phyloP scores from a whole-genome alignment of 1,140 invertebrate genomes.

The Elysia chlorotica region DNA sequence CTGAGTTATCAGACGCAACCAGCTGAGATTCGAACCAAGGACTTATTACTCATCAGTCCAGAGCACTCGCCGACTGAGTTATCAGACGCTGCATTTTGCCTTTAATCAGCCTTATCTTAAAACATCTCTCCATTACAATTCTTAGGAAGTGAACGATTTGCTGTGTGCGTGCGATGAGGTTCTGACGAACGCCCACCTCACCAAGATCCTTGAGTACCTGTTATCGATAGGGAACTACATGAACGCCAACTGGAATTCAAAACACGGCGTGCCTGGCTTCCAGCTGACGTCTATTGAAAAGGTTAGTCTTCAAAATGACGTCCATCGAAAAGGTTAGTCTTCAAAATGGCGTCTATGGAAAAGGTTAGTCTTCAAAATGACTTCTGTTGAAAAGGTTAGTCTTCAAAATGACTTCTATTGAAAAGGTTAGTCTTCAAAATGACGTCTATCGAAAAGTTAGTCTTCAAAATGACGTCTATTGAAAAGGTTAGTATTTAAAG shows the following conservation, averaged over 20 bases:
- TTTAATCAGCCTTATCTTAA: too few species aligned
- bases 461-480: neutral
- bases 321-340: conserved; percentile 39
- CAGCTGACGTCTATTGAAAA: conserved; percentile 41
- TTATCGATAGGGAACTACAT: conserved; percentile 42
- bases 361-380: conserved; percentile 38
- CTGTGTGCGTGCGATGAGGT: conserved; percentile 34
- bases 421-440: neutral
- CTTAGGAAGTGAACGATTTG: conserved; percentile 35
- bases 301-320: conserved; percentile 35
- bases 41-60: too few species aligned
- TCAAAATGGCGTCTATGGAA: conserved; percentile 39
- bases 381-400: conserved; percentile 41
- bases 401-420: neutral
- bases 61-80: too few species aligned
- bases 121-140: too few species aligned
- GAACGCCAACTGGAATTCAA: conserved; percentile 33
- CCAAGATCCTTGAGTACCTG: conserved; percentile 33
- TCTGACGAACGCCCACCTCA: conserved; percentile 23
- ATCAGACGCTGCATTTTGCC: too few species aligned
- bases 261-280: conserved; percentile 30
- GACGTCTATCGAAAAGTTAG: neutral
- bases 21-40: too few species aligned
- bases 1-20: too few species aligned
- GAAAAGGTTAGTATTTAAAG: neutral